Percentiles rank a stretch among this genome's conserved stretches.
phyloP scores from a whole-genome alignment of 2,888 invertebrate species.

The Rotaria sp. region DNA sequence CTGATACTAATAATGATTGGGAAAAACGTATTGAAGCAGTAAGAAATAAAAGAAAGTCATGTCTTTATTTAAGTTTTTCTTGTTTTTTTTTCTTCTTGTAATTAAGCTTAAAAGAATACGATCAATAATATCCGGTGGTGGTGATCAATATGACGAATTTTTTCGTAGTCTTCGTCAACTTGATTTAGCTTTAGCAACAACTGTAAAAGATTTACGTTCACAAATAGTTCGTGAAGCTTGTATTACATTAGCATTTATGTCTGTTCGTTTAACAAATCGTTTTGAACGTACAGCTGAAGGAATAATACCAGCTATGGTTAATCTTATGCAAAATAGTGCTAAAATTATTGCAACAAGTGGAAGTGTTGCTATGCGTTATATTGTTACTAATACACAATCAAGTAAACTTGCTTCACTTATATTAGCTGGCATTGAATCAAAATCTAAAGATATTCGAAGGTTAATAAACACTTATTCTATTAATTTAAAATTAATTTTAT shows the following conservation, averaged over 20 bases:
- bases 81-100: not conserved
- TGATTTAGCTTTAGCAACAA: slow-evolving; percentile 71
- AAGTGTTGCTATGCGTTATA: slow-evolving; percentile 31
- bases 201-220: slow-evolving; percentile 62
- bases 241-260: slow-evolving; percentile 72
- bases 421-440: slow-evolving; percentile 10
- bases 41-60: slow-evolving; percentile 48
- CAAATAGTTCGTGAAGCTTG: slow-evolving; percentile 91
- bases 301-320: slow-evolving; percentile 73
- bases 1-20: slow-evolving; percentile 80
- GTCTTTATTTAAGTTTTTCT: not conserved
- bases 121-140: slow-evolving; percentile 70
- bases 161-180: slow-evolving; percentile 56
- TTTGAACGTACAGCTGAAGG: slow-evolving; percentile 77
- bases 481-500: not conserved
- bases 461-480: not conserved
- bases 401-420: slow-evolving; percentile 30
- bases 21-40: slow-evolving; percentile 85
- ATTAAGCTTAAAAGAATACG: slow-evolving; percentile 74
- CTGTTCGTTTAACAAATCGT: slow-evolving; percentile 42
- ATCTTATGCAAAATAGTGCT: slow-evolving; percentile 85
- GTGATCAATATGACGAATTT: slow-evolving; percentile 51
- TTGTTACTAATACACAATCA: slow-evolving; percentile 34
- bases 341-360: slow-evolving; percentile 85
- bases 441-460: slow-evolving; percentile 40